A percentile compares a stretch with the other conserved stretches of the same genome.
Evolutionary conservation across 2,888 invertebrate genomes (phyloP).

Genomic region (Microctonus brassicae): DNA sequence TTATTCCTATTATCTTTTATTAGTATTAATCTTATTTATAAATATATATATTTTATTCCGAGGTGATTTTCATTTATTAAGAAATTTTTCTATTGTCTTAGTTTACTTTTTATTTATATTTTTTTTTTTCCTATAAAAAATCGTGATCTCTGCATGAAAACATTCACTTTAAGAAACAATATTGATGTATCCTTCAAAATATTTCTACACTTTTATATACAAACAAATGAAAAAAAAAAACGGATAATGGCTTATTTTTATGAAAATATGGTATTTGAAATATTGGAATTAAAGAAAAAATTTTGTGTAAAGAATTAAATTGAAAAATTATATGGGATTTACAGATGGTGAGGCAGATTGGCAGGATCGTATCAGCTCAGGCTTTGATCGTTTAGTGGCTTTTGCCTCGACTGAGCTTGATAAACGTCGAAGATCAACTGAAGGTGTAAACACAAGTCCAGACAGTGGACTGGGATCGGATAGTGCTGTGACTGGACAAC

Average conservation of each 20-base stretch:
- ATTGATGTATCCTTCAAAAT: not conserved
- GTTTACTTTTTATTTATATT: not conserved
- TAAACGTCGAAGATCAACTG: slow-evolving; percentile 86
- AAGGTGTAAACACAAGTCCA: slow-evolving; percentile 87
- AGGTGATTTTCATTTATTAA: not conserved
- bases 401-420: slow-evolving; percentile 94
- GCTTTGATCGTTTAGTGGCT: slow-evolving; percentile 93
- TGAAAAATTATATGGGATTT: slow-evolving; percentile 44
- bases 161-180: not conserved
- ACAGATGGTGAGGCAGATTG: slow-evolving; percentile 87
- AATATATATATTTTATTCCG: not conserved
- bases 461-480: slow-evolving; percentile 85
- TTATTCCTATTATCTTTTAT: not conserved
- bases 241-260: slow-evolving; percentile 65
- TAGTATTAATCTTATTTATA: not conserved
- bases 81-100: not conserved
- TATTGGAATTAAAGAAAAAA: slow-evolving; percentile 24
- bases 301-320: slow-evolving; percentile 10
- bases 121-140: not conserved
- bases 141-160: slow-evolving; percentile 15
- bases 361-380: slow-evolving; percentile 93
- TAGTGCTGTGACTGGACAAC: slow-evolving; percentile 61
- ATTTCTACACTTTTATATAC: not conserved
- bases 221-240: no score
- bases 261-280: slow-evolving; percentile 55